Evolutionary conservation across 2,797 vertebrate species (phyloP).

Genomic region (Prionace glauca): DNA sequence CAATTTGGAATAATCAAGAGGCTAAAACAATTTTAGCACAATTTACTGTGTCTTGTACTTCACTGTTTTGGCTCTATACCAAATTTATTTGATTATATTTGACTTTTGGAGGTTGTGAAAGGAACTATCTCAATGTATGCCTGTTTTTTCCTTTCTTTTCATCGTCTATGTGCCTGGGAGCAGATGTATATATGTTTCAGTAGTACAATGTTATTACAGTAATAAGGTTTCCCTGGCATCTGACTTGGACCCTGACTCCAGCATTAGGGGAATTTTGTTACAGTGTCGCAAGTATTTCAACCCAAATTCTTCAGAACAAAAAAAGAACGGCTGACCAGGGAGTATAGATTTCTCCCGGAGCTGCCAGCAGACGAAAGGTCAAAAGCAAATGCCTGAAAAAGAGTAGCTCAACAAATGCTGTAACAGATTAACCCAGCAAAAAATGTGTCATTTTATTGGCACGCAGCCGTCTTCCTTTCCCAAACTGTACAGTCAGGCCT

Average conservation of each 20-base stretch:
- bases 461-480: background rate
- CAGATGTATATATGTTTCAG: background rate
- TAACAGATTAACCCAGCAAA: constrained; percentile 25
- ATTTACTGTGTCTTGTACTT: background rate
- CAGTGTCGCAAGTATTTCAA: background rate
- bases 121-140: background rate
- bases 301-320: background rate
- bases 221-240: background rate
- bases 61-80: background rate
- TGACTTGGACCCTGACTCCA: background rate
- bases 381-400: constrained; percentile 6
- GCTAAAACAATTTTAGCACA: background rate
- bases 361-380: constrained; percentile 23
- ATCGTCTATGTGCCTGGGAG: background rate
- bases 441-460: constrained; percentile 30
- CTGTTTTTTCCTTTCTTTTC: background rate
- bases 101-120: background rate
- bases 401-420: constrained; percentile 12
- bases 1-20: background rate
- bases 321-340: background rate
- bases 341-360: constrained; percentile 14
- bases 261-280: background rate
- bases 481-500: background rate
- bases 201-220: constrained; percentile 14
- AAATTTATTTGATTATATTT: background rate